Percentiles rank a stretch among this genome's conserved stretches.
Evolutionary conservation across 2,113 vertebrate genomes (phyloP).

Genomic region (Garra rufa): DNA sequence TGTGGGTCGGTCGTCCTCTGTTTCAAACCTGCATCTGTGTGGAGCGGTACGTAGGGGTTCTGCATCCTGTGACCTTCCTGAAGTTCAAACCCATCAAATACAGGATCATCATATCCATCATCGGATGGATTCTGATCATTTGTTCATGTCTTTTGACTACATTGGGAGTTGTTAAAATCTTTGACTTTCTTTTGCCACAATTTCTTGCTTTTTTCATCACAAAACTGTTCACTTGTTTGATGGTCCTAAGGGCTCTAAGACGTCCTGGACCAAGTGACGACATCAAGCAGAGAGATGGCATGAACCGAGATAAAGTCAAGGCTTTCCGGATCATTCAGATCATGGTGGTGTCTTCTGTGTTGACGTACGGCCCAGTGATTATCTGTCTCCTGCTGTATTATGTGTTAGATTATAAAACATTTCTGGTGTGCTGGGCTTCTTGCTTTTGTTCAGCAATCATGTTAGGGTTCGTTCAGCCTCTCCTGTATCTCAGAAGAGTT

Average conservation of each 20-base stretch:
- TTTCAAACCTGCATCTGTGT: slow-evolving; percentile 30
- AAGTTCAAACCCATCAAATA: slow-evolving; percentile 32
- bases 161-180: no score
- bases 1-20: neutral
- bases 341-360: no score
- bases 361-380: no score
- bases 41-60: neutral
- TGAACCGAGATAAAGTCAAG: no score
- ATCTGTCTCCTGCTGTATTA: neutral
- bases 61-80: slow-evolving; percentile 33
- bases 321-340: no score
- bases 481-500: slow-evolving; percentile 1
- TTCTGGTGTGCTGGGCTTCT: neutral
- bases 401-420: neutral
- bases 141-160: neutral
- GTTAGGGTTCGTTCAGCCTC: neutral
- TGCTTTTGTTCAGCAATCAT: neutral
- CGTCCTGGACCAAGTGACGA: neutral
- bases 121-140: slow-evolving; percentile 7
- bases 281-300: no score
- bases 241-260: slow-evolving; percentile 33
- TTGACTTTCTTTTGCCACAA: no score
- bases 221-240: slow-evolving; percentile 20
- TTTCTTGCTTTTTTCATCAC: no score
- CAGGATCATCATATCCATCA: neutral